Evolutionary conservation across 1,140 invertebrate species (phyloP).

Genomic region (Drosophila subobscura): DNA sequence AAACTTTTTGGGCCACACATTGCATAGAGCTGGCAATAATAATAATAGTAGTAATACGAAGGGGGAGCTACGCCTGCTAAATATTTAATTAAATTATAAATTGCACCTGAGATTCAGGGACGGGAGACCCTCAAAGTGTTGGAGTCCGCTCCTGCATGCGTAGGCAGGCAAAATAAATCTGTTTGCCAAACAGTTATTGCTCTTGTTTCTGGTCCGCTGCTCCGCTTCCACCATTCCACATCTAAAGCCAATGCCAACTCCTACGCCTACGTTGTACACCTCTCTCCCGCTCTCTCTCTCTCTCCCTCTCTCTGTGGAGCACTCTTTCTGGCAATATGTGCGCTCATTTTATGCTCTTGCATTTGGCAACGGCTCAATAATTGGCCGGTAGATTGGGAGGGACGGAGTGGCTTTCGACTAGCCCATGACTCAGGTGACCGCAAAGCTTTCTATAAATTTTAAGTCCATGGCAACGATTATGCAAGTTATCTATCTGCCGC

Average conservation of each 20-base stretch:
- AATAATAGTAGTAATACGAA: too few species aligned
- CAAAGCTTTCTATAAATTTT: constrained; percentile 78
- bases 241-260: constrained; percentile 40
- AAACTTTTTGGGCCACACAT: too few species aligned
- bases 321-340: constrained; percentile 61
- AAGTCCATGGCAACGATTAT: constrained; percentile 69
- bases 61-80: too few species aligned
- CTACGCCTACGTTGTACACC: constrained; percentile 11
- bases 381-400: constrained; percentile 58
- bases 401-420: constrained; percentile 4
- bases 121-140: background rate
- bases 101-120: background rate
- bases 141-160: constrained; percentile 40
- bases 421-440: constrained; percentile 64
- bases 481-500: constrained; percentile 56
- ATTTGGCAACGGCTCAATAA: constrained; percentile 77
- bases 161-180: constrained; percentile 70
- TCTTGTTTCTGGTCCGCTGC: constrained; percentile 65
- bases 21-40: too few species aligned
- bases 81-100: too few species aligned
- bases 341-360: constrained; percentile 69
- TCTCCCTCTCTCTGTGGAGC: background rate
- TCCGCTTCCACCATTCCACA: constrained; percentile 27
- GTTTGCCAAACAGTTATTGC: constrained; percentile 82
- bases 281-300: constrained; percentile 1